Evolutionary conservation across 2,888 invertebrate species (phyloP).

Genomic region (Drosophila demipolita): DNA sequence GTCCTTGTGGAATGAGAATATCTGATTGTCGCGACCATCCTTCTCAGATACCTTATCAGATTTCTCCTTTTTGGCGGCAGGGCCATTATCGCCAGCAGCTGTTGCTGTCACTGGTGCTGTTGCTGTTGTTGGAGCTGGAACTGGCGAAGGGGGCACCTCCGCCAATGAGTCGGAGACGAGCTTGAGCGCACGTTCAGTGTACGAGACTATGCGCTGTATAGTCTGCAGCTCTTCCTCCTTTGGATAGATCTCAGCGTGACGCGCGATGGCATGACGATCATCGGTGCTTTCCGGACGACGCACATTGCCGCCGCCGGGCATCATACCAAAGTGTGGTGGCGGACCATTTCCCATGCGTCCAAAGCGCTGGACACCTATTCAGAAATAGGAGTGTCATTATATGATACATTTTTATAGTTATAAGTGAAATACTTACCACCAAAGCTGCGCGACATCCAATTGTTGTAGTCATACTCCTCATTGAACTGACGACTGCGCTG

Average conservation of each 20-base stretch:
- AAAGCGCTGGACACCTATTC: conserved; percentile 76
- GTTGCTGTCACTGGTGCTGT: neutral
- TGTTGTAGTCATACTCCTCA: conserved; percentile 90
- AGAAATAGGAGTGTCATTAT: neutral
- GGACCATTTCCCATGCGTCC: conserved; percentile 85
- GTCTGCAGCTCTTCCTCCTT: conserved; percentile 94
- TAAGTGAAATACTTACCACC: conserved; percentile 83
- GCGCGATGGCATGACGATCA: conserved; percentile 97
- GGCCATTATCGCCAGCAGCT: conserved; percentile 37
- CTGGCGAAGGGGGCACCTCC: conserved; percentile 84
- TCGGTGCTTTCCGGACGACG: conserved; percentile 96
- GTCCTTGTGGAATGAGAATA: conserved; percentile 91
- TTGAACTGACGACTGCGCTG: conserved; percentile 88
- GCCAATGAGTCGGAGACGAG: conserved; percentile 95
- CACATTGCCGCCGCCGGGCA: conserved; percentile 85
- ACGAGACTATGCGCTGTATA: conserved; percentile 96
- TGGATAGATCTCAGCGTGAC: conserved; percentile 97
- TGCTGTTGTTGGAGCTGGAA: neutral
- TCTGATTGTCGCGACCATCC: conserved; percentile 92
- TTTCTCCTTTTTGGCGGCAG: conserved; percentile 82
- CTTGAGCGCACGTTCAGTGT: conserved; percentile 97
- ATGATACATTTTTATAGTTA: neutral
- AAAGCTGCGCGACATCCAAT: conserved; percentile 90
- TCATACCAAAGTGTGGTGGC: conserved; percentile 87
- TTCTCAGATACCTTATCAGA: conserved; percentile 85